phyloP scores from a whole-genome alignment of 1,140 invertebrate genomes.

The Paramacrobiotus metropolitanus region DNA sequence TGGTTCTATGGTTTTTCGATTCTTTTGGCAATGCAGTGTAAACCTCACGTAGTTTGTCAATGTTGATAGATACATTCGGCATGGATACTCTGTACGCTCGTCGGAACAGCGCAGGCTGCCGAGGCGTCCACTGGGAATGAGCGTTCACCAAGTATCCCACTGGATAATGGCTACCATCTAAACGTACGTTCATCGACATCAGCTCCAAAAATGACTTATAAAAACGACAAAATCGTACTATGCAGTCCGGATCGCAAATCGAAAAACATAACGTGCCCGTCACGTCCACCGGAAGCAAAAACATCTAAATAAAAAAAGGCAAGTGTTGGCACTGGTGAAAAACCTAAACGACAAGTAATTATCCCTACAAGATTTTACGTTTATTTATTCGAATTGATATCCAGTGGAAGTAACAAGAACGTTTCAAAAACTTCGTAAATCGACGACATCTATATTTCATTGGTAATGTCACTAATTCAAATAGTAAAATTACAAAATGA shows the following conservation, averaged over 20 bases:
- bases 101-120: not conserved
- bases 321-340: no score
- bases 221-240: not conserved
- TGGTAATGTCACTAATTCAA: no score
- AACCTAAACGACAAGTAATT: no score
- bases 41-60: not conserved
- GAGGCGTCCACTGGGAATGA: not conserved
- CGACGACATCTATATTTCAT: no score
- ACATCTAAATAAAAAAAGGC: not conserved
- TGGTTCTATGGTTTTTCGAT: not conserved
- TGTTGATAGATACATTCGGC: not conserved
- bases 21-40: not conserved
- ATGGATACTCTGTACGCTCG: not conserved
- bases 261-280: not conserved
- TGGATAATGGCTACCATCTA: not conserved
- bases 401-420: no score
- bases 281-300: not conserved
- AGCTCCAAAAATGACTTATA: not conserved
- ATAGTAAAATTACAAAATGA: no score
- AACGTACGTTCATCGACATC: not conserved
- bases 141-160: slow-evolving; percentile 1
- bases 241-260: not conserved
- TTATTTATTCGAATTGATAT: no score
- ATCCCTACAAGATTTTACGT: no score
- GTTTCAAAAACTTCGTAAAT: no score